A percentile compares a stretch with the other conserved stretches of the same genome.
Conservation (phyloP, 2,113 vertebrate species). For the Pontoporia blainvillei region DNA sequence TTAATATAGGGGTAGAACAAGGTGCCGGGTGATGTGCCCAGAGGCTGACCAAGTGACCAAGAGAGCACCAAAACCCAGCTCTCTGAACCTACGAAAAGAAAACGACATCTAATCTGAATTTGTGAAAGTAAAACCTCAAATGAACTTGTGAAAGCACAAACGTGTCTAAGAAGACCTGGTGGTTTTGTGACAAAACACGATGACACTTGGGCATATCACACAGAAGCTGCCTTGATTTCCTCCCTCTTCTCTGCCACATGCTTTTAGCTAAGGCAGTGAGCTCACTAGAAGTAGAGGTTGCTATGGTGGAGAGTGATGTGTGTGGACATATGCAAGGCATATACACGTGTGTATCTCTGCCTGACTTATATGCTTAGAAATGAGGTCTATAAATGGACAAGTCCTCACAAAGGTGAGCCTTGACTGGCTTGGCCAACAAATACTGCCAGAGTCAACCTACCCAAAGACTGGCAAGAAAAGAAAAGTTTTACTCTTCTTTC, state of each 20-base stretch:
- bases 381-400: neutral
- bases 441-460: neutral
- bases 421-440: neutral
- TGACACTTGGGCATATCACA: neutral
- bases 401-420: neutral
- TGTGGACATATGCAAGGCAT: neutral
- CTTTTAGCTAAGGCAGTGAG: neutral
- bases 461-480: neutral
- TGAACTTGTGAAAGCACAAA: neutral
- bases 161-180: neutral
- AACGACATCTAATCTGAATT: neutral
- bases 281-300: neutral
- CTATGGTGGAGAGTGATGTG: neutral
- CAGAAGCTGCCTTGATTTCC: neutral
- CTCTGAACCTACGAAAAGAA: neutral
- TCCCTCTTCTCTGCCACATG: neutral
- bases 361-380: neutral
- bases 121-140: neutral
- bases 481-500: neutral
- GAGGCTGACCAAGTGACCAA: neutral
- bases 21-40: neutral
- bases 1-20: neutral
- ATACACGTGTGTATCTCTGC: neutral
- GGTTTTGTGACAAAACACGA: neutral
- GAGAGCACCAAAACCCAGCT: neutral